Percentiles rank a stretch among this genome's conserved stretches.
These are phyloP conservation scores for Cinara cedri DNA, from an alignment of 2,888 invertebrate genomes.

Conservation along the genomic window DNA sequence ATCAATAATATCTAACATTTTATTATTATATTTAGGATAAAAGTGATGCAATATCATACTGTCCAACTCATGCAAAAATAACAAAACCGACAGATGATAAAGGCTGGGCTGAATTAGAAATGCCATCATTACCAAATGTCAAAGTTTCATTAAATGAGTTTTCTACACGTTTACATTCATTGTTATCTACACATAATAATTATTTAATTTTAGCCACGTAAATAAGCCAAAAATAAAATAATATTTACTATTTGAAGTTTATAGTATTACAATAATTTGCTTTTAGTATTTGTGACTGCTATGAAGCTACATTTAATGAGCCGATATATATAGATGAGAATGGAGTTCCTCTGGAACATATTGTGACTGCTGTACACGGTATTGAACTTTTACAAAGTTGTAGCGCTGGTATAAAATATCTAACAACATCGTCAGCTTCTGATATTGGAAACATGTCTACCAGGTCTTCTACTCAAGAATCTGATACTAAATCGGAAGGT, in stretches of 20 bases:
- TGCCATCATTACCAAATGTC: constrained; percentile 70
- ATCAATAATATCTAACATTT: neutral
- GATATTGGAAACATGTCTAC: constrained; percentile 48
- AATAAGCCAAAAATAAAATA: constrained; percentile 60
- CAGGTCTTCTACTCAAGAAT: constrained; percentile 50
- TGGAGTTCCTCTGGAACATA: constrained; percentile 87
- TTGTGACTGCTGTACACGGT: constrained; percentile 82
- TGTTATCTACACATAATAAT: constrained; percentile 78
- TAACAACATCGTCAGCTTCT: constrained; percentile 44
- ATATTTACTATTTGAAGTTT: constrained; percentile 57
- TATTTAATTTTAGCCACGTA: constrained; percentile 80
- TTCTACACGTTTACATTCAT: constrained; percentile 70
- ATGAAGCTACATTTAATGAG: constrained; percentile 74
- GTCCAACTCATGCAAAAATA: constrained; percentile 56
- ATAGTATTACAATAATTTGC: neutral
- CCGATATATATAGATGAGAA: constrained; percentile 69
- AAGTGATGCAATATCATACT: constrained; percentile 55
- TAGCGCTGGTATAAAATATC: constrained; percentile 58
- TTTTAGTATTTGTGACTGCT: constrained; percentile 80
- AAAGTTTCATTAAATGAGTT: constrained; percentile 70
- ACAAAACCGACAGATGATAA: constrained; percentile 63
- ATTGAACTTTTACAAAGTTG: constrained; percentile 67
- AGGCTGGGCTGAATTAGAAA: constrained; percentile 78
- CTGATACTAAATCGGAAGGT: constrained; percentile 55
- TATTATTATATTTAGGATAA: constrained; percentile 34